Percentiles rank a stretch among this genome's conserved stretches.
Conservation (phyloP, 2,888 invertebrate genomes). For the Xylota sylvarum region DNA sequence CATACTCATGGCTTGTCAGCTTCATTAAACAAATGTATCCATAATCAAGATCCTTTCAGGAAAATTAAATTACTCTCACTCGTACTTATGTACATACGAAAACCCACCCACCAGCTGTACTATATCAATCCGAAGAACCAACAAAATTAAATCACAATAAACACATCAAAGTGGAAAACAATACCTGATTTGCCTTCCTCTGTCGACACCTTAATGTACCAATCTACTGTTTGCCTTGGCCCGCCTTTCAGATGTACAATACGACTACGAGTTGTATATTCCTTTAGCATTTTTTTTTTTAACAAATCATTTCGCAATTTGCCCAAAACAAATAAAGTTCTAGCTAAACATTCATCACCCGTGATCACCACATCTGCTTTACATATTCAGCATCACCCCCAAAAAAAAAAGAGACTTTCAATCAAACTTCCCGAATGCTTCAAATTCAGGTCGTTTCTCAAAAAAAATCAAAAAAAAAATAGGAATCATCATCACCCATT, state of each 20-base stretch:
- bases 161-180: conserved; percentile 46
- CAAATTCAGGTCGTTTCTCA: conserved; percentile 41
- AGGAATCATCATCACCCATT: conserved; percentile 28
- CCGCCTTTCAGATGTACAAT: conserved; percentile 17
- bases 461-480: conserved; percentile 19
- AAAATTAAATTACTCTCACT: conserved; percentile 19
- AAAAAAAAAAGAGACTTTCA: conserved; percentile 58
- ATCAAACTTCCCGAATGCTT: conserved; percentile 57
- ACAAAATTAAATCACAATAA: conserved; percentile 51
- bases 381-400: conserved; percentile 36
- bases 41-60: conserved; percentile 7
- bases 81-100: background rate
- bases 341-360: conserved; percentile 65
- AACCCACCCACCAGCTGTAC: no score
- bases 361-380: conserved; percentile 68
- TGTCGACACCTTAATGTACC: background rate
- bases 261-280: background rate
- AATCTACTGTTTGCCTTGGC: background rate
- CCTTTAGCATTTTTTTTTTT: conserved; percentile 38
- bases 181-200: conserved; percentile 20
- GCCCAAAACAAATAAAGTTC: conserved; percentile 65
- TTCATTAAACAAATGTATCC: conserved; percentile 15
- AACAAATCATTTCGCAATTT: conserved; percentile 69
- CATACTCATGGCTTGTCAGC: background rate
- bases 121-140: conserved; percentile 16